A percentile compares a stretch with the other conserved stretches of the same genome.
These are phyloP conservation scores for Nineta flava DNA, from an alignment of 2,888 invertebrate species.

Conservation along the genomic window DNA sequence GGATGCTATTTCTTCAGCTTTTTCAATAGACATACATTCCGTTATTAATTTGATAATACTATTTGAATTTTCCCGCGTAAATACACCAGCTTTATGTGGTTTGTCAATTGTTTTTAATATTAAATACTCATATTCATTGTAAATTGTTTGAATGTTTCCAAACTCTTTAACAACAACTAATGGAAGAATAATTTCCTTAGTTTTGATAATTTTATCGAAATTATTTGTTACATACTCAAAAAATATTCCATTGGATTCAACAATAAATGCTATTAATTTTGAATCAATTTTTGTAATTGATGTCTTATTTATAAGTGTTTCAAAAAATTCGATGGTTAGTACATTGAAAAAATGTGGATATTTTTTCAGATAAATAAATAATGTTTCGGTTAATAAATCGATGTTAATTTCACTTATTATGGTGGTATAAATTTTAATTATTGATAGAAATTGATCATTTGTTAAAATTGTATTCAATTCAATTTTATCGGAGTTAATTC, in stretches of 20 bases:
- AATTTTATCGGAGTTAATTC: conserved; percentile 18
- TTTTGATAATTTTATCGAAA: conserved; percentile 32
- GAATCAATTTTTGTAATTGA: conserved; percentile 39
- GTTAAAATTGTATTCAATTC: too few species aligned
- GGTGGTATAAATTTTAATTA: conserved; percentile 28
- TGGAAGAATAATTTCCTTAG: conserved; percentile 47
- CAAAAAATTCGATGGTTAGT: conserved; percentile 35
- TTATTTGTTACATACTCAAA: conserved; percentile 32
- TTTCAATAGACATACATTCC: conserved; percentile 38
- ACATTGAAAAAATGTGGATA: conserved; percentile 41
- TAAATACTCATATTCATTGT: conserved; percentile 41
- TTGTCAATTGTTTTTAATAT: conserved; percentile 47
- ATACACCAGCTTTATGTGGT: conserved; percentile 50
- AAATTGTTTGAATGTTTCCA: conserved; percentile 33
- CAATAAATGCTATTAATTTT: conserved; percentile 37
- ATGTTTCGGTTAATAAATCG: conserved; percentile 30
- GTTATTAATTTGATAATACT: conserved; percentile 42
- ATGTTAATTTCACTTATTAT: conserved; percentile 3
- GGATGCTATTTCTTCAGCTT: conserved; percentile 36
- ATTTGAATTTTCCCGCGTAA: conserved; percentile 40
- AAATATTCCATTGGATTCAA: conserved; percentile 34
- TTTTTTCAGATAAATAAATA: conserved; percentile 38
- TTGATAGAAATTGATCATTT: background rate
- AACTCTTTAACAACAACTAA: conserved; percentile 35
- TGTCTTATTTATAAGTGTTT: conserved; percentile 32